phyloP scores from a whole-genome alignment of 2,888 invertebrate species.

The Harmothoe impar region DNA sequence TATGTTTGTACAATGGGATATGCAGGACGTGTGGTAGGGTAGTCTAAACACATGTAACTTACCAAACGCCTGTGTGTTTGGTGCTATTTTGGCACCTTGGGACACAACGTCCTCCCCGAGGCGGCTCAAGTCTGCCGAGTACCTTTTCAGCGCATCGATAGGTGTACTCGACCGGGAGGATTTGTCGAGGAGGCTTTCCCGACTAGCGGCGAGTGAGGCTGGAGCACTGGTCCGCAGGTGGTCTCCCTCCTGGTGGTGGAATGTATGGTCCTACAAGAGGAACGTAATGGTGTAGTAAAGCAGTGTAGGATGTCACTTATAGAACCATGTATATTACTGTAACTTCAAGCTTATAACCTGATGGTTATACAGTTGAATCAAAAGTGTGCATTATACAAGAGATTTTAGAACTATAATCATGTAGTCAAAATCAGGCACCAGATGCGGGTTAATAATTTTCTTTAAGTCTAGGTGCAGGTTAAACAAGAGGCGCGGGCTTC shows the following conservation, averaged over 20 bases:
- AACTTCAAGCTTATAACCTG: too few species aligned
- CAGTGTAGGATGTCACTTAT: too few species aligned
- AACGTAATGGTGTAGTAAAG: too few species aligned
- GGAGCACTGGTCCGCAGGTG: constrained; percentile 80
- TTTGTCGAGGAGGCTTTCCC: constrained; percentile 73
- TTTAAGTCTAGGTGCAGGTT: too few species aligned
- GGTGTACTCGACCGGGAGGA: constrained; percentile 77
- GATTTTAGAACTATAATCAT: too few species aligned
- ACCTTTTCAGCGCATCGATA: constrained; percentile 73
- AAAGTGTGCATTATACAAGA: too few species aligned
- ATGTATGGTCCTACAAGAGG: background rate
- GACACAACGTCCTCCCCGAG: constrained; percentile 76
- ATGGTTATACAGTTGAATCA: too few species aligned
- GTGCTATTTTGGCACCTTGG: constrained; percentile 66
- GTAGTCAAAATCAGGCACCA: too few species aligned
- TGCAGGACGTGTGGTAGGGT: too few species aligned
- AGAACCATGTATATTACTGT: background rate
- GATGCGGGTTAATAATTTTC: too few species aligned
- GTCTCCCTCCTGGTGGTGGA: constrained; percentile 66
- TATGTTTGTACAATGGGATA: too few species aligned
- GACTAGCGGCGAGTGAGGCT: constrained; percentile 81
- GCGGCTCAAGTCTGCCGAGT: constrained; percentile 79
- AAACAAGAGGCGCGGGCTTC: too few species aligned
- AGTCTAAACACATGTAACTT: background rate
- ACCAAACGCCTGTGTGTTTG: constrained; percentile 4